phyloP scores from a whole-genome alignment of 1,140 invertebrate genomes.

The Megalonaias nervosa region DNA sequence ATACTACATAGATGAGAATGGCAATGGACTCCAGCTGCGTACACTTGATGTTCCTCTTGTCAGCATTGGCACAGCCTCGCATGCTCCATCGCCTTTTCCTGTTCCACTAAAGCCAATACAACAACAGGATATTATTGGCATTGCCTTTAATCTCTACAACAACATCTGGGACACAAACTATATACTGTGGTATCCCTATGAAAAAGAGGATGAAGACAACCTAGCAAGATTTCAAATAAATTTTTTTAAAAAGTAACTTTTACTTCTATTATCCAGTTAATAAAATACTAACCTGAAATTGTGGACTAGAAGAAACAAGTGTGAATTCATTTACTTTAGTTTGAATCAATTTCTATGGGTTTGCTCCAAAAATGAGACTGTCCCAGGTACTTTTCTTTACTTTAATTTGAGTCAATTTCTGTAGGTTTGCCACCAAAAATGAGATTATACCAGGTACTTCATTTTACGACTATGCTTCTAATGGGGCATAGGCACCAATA shows the following conservation, averaged over 20 bases:
- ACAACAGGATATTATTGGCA: conserved; percentile 42
- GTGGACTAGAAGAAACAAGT: no score
- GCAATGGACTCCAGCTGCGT: conserved; percentile 43
- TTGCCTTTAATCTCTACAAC: conserved; percentile 65
- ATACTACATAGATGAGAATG: conserved; percentile 30
- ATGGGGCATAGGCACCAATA: no score
- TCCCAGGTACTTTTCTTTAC: no score
- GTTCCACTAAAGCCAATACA: conserved; percentile 56
- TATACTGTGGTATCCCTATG: conserved; percentile 64
- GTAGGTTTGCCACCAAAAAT: no score
- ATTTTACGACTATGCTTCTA: no score
- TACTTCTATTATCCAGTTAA: no score
- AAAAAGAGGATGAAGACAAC: conserved; percentile 47
- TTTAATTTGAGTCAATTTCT: no score
- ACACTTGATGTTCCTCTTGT: conserved; percentile 53
- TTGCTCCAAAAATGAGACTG: no score
- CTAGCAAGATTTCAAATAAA: conserved; percentile 47
- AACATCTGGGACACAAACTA: conserved; percentile 69
- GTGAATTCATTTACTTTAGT: no score
- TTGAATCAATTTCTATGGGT: no score
- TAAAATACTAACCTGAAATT: no score
- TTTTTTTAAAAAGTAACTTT: conserved; percentile 15
- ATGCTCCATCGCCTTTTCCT: conserved; percentile 53
- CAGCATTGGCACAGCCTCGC: conserved; percentile 40
- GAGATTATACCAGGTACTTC: no score